phyloP scores from a whole-genome alignment of 2,888 invertebrate genomes.

The Dryomyza anilis region DNA sequence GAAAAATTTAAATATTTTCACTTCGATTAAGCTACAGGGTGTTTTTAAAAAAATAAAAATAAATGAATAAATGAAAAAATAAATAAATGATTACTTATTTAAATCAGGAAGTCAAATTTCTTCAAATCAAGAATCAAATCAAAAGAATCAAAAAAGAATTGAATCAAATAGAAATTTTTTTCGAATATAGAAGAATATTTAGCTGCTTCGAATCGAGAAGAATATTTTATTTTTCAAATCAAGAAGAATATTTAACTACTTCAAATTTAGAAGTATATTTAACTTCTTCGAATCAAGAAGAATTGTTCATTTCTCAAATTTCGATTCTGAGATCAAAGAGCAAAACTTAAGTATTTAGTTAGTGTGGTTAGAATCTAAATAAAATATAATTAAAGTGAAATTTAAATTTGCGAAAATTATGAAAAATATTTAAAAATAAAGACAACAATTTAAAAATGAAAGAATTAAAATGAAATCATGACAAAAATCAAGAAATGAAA shows the following conservation, averaged over 20 bases:
- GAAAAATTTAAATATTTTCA: neutral
- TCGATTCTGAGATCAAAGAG: neutral
- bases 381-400: neutral
- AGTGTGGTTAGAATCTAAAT: neutral
- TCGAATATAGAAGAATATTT: neutral
- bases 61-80: neutral
- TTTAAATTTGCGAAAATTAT: neutral
- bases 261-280: neutral
- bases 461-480: neutral
- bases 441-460: neutral
- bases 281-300: neutral
- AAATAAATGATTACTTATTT: neutral
- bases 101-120: neutral
- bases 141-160: neutral
- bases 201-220: neutral
- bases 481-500: neutral
- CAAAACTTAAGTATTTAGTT: neutral
- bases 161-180: neutral
- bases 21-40: no score
- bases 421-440: neutral
- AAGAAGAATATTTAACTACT: neutral
- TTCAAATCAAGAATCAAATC: neutral
- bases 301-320: neutral
- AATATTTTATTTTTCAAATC: no score
- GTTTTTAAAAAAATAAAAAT: no score